Evolutionary conservation across 2,113 vertebrate genomes (phyloP).

Genomic region (Plestiodon gilberti): DNA sequence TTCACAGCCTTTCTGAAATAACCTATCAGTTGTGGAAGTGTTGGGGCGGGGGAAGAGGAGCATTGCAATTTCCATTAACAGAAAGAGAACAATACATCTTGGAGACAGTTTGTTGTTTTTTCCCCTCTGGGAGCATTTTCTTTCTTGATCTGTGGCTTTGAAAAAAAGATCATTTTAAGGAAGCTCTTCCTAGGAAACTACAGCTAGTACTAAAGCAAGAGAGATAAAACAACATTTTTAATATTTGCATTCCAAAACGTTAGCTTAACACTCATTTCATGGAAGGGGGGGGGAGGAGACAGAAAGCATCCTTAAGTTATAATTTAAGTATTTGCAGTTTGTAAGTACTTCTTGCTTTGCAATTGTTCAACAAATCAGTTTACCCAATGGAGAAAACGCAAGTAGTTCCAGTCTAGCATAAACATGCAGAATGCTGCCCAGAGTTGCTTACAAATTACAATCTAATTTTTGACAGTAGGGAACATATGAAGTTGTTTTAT

Average conservation of each 20-base stretch:
- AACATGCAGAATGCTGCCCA: too few relatives aligned
- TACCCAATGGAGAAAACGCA: neutral
- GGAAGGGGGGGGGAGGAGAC: neutral
- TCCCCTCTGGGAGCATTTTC: neutral
- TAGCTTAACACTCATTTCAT: neutral
- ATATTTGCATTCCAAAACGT: neutral
- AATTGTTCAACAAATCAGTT: neutral
- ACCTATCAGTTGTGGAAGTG: neutral
- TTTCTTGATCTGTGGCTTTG: slow-evolving; percentile 3
- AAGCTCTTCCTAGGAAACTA: neutral
- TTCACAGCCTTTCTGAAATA: neutral
- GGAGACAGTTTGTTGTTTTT: neutral
- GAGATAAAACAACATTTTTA: neutral
- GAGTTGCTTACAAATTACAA: neutral
- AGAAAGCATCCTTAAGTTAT: neutral
- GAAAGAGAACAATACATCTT: slow-evolving; percentile 16
- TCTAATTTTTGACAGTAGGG: neutral
- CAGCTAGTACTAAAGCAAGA: neutral
- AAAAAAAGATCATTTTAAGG: slow-evolving; percentile 4
- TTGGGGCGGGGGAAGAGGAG: neutral
- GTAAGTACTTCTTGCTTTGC: neutral
- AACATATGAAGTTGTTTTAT: neutral
- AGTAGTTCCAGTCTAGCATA: neutral
- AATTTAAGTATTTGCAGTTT: neutral
- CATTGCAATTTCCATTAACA: slow-evolving; percentile 1